Evolutionary conservation across 1,140 invertebrate genomes (phyloP), one percentile per base, ranked within the genome.

Genomic region (Oreohelix idahoensis): DNA sequence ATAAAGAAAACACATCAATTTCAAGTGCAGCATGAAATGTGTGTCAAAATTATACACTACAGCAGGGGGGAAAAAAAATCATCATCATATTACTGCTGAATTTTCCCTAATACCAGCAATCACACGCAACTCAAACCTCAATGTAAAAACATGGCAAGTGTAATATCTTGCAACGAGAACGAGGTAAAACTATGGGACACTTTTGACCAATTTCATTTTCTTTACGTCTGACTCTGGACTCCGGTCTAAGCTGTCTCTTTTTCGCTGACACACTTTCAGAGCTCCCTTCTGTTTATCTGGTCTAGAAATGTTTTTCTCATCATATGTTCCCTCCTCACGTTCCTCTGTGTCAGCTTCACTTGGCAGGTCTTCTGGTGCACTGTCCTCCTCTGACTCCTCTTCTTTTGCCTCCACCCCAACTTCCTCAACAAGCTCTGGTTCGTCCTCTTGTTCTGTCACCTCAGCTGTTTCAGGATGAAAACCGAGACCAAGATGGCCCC

Each of bases 401-500:
- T 80, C 69, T 66, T 73, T 78, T 53, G 32, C 53, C n/a, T 86
- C 86, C n/a, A 87, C 83, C 20, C 84, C 83, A 49, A 58, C 81
- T 73, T 88, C 85, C 63, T 88, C 84, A 17, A 84, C 86, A 29
- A 86, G 85, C 69, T 86, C 83, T 5, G 83, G 4, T 86, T 86
- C 42, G 29, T 85, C 82, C 36, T 75, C 80, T 78, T 87, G 84
- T 53, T 87, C 84, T 29, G 82, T 86, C 32, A 88, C 84, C 45
- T 86, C 84, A 8, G 76, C 81, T 17, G 83, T 85, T 36, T 88
- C 85, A 5, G 86, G 78, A 86, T 89, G 88, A 85, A 88, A 92
- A 29, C 90, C 92, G 0, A 92, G 86, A 1, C 90, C 90, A 69
- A 88, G 84, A 81, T 91, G 92, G 66, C 86, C 86, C 58, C 81